Percentiles rank a stretch among this genome's conserved stretches.
Conservation (phyloP, 2,888 invertebrate genomes). For the Cataglyphis rosenhaueri region DNA sequence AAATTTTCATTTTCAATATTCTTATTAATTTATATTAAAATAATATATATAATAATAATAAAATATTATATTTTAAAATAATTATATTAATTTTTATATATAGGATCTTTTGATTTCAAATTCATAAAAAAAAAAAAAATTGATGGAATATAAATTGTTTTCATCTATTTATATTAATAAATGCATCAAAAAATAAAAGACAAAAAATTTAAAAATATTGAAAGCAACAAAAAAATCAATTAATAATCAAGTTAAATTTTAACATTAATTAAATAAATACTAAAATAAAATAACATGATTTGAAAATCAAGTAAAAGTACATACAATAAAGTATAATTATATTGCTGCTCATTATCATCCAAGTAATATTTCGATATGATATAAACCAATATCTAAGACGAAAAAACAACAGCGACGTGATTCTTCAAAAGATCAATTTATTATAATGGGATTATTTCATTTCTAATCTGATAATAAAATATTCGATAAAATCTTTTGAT, state of each 20-base stretch:
- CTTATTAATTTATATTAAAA: background rate
- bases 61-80: background rate
- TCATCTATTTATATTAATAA: background rate
- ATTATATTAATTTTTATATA: background rate
- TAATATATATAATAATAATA: background rate
- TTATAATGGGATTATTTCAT: background rate
- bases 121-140: background rate
- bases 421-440: background rate
- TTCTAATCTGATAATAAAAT: background rate
- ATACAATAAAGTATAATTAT: background rate
- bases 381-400: constrained; percentile 6
- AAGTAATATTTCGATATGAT: background rate
- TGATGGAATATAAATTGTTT: background rate
- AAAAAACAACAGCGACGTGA: constrained; percentile 24
- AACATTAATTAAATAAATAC: background rate
- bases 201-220: background rate
- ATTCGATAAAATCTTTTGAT: background rate
- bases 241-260: background rate
- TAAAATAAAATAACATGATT: background rate
- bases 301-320: background rate
- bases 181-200: background rate
- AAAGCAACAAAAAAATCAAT: background rate
- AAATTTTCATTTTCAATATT: background rate
- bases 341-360: constrained; percentile 52
- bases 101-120: background rate